A percentile compares a stretch with the other conserved stretches of the same genome.
Evolutionary conservation across 2,797 vertebrate species (phyloP).

Genomic region (Neostethus bicornis): DNA sequence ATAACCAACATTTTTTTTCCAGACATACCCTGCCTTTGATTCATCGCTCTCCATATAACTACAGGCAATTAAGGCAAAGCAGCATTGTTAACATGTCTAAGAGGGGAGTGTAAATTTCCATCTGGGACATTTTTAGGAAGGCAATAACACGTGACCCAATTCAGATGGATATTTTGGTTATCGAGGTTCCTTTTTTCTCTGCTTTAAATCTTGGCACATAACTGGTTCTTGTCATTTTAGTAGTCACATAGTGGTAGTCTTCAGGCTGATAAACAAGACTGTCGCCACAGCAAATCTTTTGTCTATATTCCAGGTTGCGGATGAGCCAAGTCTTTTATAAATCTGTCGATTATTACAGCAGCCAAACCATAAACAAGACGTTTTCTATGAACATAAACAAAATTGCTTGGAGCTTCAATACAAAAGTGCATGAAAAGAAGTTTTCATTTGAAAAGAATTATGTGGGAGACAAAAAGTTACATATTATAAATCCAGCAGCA

Average conservation of each 20-base stretch:
- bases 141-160: constrained; percentile 60
- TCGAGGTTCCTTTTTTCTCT: constrained; percentile 15
- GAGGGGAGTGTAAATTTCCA: constrained; percentile 5
- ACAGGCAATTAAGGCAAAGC: not conserved
- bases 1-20: not conserved
- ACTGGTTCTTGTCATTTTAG: constrained; percentile 46
- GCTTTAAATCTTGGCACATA: constrained; percentile 26
- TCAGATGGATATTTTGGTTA: constrained; percentile 66
- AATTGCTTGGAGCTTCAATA: not conserved
- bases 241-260: constrained; percentile 27
- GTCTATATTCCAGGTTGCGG: not conserved
- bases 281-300: not conserved
- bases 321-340: not conserved
- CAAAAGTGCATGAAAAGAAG: not conserved
- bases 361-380: too few species aligned
- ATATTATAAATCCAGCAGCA: too few species aligned
- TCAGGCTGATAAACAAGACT: constrained; percentile 17
- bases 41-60: constrained; percentile 3
- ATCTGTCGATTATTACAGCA: too few species aligned
- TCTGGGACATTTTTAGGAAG: constrained; percentile 34
- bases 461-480: too few species aligned
- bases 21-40: not conserved
- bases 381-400: not conserved
- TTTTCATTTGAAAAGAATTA: too few species aligned
- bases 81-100: not conserved